These are phyloP conservation scores for Tipula lateralis DNA, from an alignment of 2,888 invertebrate genomes.

Conservation along the genomic window DNA sequence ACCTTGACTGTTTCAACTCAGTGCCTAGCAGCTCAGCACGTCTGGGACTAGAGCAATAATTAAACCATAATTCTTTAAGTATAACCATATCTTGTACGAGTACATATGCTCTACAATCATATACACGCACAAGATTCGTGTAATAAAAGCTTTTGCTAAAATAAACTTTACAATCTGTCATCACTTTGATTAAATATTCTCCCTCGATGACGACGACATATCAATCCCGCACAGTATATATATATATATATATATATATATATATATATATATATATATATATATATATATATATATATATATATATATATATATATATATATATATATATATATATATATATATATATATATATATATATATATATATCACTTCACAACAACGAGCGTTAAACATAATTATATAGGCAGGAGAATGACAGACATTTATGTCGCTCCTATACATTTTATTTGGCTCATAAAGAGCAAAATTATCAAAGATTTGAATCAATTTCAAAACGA, in stretches of 20 bases:
- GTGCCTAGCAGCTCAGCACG: too few relatives aligned
- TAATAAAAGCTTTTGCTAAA: not conserved
- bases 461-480: not conserved
- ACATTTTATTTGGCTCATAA: not conserved
- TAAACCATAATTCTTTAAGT: too few relatives aligned
- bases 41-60: too few relatives aligned
- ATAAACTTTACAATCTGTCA: not conserved
- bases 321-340: not conserved
- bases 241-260: not conserved
- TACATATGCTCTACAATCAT: too few relatives aligned
- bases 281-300: not conserved
- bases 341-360: not conserved
- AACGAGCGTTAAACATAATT: too few relatives aligned
- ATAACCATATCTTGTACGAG: too few relatives aligned
- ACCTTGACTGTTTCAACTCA: too few relatives aligned
- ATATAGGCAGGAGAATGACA: not conserved
- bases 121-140: not conserved
- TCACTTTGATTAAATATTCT: not conserved
- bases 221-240: not conserved
- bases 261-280: not conserved
- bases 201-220: not conserved
- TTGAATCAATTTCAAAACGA: constrained; percentile 4
- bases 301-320: not conserved
- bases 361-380: not conserved
- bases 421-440: not conserved